These are phyloP conservation scores for Eclectus roratus DNA, from an alignment of 2,113 vertebrate genomes.

Conservation along the genomic window DNA sequence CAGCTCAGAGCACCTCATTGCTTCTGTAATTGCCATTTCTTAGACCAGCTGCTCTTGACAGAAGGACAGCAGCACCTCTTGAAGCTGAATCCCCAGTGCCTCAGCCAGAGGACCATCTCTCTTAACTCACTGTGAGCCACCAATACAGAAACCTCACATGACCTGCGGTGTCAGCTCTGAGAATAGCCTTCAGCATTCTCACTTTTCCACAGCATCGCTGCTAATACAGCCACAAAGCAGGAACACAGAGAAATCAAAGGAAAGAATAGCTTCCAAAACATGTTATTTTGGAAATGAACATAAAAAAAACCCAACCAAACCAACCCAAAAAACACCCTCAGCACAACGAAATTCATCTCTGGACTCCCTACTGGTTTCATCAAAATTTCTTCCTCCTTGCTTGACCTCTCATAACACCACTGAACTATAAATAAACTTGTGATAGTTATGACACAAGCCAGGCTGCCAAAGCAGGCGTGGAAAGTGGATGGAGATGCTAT, in stretches of 20 bases:
- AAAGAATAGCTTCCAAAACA: background rate
- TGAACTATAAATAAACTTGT: constrained; percentile 40
- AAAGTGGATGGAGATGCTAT: constrained; percentile 16
- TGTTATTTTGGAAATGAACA: background rate
- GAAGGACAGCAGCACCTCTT: background rate
- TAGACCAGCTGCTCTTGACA: background rate
- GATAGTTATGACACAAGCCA: constrained; percentile 9
- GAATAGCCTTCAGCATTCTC: background rate
- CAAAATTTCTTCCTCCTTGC: background rate
- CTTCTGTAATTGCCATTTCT: background rate
- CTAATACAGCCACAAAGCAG: background rate
- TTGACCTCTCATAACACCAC: background rate
- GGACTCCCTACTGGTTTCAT: background rate
- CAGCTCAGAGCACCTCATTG: background rate
- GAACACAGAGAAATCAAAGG: background rate
- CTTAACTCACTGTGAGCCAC: background rate
- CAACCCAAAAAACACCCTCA: background rate
- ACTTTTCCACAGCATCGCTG: background rate
- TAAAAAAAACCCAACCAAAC: background rate
- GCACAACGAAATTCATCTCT: background rate
- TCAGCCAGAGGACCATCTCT: background rate
- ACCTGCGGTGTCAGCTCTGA: background rate
- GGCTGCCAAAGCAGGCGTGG: background rate
- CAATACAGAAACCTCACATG: accelerated
- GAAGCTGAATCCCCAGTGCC: background rate